Percentiles rank a stretch among this genome's conserved stretches.
Evolutionary conservation across 2,888 invertebrate genomes (phyloP).

Genomic region (Embidobia sp.): DNA sequence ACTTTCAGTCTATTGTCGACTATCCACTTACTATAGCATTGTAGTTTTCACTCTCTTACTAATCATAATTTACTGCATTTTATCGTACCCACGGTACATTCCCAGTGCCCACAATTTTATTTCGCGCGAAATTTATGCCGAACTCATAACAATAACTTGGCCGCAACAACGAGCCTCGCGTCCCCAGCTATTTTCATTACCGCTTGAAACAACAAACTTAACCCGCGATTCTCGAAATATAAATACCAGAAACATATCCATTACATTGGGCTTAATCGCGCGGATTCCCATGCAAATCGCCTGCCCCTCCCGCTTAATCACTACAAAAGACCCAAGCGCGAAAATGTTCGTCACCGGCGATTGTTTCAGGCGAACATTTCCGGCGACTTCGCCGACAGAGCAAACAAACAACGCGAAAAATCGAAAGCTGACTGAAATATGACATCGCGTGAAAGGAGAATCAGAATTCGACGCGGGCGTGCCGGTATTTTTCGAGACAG

Average conservation of each 20-base stretch:
- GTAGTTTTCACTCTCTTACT: no score
- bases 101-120: no score
- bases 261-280: constrained; percentile 47
- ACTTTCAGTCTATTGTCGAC: no score
- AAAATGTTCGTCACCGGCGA: constrained; percentile 43
- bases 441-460: constrained; percentile 43
- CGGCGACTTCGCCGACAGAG: no score
- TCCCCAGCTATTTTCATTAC: no score
- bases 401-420: no score
- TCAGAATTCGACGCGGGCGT: constrained; percentile 45
- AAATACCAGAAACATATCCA: constrained; percentile 52
- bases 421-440: constrained; percentile 34
- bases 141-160: constrained; percentile 7
- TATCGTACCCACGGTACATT: no score
- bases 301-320: constrained; percentile 38
- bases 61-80: no score
- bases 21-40: no score
- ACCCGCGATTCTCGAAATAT: constrained; percentile 24
- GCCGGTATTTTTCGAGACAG: constrained; percentile 47
- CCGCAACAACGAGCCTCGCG: neutral
- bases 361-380: no score
- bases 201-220: constrained; percentile 20
- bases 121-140: constrained; percentile 12
- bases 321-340: constrained; percentile 33
- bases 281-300: constrained; percentile 53